These are phyloP conservation scores for Acipenser oxyrinchus DNA, from an alignment of 2,797 vertebrate genomes.

Conservation along the genomic window DNA sequence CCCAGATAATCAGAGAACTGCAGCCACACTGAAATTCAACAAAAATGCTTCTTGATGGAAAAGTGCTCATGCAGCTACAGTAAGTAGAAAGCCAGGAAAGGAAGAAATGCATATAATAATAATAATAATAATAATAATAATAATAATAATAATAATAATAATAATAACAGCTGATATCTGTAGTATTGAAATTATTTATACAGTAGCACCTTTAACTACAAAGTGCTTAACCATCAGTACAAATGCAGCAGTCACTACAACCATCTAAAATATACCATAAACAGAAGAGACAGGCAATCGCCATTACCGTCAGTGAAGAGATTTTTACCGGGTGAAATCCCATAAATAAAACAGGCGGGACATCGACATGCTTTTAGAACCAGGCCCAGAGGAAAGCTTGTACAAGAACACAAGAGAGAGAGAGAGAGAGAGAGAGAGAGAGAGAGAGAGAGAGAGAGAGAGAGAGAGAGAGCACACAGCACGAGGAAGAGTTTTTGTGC, in stretches of 20 bases:
- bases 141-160: not conserved
- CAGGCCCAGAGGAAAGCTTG: not conserved
- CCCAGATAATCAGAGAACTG: too few relatives aligned
- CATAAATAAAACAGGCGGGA: constrained; percentile 8
- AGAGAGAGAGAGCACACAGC: not conserved
- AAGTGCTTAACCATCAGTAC: not conserved
- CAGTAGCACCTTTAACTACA: not conserved
- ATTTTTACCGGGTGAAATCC: not conserved
- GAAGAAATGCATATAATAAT: too few relatives aligned
- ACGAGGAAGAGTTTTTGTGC: not conserved
- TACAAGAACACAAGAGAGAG: not conserved
- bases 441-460: not conserved
- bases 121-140: too few relatives aligned
- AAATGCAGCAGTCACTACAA: not conserved
- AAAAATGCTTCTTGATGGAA: too few relatives aligned
- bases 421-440: not conserved
- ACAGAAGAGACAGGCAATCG: not conserved
- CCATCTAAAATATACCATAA: not conserved
- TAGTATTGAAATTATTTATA: not conserved
- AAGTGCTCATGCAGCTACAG: too few relatives aligned
- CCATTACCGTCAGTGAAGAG: not conserved
- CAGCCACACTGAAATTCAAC: too few relatives aligned
- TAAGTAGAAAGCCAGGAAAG: too few relatives aligned
- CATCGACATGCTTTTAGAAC: constrained; percentile 2
- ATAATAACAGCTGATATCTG: not conserved